Conservation (phyloP, 2,113 vertebrate species). For the Pithys albifrons region DNA sequence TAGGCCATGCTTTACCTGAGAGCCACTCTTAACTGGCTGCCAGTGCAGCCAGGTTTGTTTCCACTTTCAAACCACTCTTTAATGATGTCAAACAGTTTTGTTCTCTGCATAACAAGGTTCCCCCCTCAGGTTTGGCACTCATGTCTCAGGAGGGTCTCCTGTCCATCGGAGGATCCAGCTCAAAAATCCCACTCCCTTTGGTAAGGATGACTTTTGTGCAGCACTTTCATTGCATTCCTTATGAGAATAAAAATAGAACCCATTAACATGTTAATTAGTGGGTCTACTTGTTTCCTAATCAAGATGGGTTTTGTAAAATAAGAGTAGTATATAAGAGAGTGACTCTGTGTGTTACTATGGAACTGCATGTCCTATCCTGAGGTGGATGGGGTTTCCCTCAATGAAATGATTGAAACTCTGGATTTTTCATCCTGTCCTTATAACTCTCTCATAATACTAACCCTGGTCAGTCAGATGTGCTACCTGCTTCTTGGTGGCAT, state of each 20-base stretch:
- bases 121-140: constrained; percentile 85
- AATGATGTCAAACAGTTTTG: neutral
- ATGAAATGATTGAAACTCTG: neutral
- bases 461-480: neutral
- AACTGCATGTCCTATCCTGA: neutral
- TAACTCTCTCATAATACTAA: neutral
- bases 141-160: constrained; percentile 84
- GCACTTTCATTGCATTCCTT: neutral
- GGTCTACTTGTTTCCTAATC: neutral
- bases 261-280: neutral
- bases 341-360: neutral
- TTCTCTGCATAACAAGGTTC: neutral
- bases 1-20: neutral
- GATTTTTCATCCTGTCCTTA: neutral
- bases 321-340: neutral
- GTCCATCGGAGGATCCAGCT: constrained; percentile 81
- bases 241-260: fast-evolving
- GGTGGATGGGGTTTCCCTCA: neutral
- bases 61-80: neutral
- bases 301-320: neutral
- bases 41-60: neutral
- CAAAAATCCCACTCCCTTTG: constrained; percentile 86
- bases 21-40: neutral
- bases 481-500: neutral
- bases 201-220: constrained; percentile 67